These are phyloP conservation scores for Pseudois nayaur DNA, from an alignment of 2,113 vertebrate species.

Conservation along the genomic window DNA sequence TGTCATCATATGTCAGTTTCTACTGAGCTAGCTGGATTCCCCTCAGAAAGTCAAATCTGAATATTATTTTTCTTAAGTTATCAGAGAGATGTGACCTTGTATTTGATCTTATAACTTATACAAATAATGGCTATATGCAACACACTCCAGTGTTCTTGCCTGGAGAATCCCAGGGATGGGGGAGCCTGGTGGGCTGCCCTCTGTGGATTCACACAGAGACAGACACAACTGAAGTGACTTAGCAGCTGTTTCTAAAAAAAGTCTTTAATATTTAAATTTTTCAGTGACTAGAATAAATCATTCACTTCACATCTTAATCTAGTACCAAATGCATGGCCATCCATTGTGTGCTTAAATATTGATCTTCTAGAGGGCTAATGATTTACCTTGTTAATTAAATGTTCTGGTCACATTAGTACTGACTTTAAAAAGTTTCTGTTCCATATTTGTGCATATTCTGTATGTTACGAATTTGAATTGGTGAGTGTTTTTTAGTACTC, in stretches of 20 bases:
- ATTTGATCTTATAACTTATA: not conserved
- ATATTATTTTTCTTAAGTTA: not conserved
- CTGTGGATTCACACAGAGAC: no score
- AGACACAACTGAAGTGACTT: no score
- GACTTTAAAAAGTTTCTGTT: not conserved
- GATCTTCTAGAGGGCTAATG: not conserved
- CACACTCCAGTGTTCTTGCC: no score
- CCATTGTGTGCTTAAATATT: not conserved
- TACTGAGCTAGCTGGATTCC: not conserved
- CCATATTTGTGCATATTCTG: not conserved
- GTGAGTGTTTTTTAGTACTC: not conserved
- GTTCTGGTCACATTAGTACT: not conserved
- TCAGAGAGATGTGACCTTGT: not conserved
- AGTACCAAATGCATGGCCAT: not conserved
- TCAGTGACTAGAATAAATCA: slow-evolving; percentile 33
- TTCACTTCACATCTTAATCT: not conserved
- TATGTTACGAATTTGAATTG: not conserved
- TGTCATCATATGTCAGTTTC: not conserved
- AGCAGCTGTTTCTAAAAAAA: not conserved
- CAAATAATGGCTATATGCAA: not conserved
- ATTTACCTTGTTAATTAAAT: not conserved
- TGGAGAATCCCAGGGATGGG: no score
- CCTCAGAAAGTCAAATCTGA: not conserved
- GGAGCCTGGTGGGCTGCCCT: no score
- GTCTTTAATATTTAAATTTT: slow-evolving; percentile 37